Conservation (phyloP, 2,888 invertebrate species). For the Horisme vitalbata region DNA sequence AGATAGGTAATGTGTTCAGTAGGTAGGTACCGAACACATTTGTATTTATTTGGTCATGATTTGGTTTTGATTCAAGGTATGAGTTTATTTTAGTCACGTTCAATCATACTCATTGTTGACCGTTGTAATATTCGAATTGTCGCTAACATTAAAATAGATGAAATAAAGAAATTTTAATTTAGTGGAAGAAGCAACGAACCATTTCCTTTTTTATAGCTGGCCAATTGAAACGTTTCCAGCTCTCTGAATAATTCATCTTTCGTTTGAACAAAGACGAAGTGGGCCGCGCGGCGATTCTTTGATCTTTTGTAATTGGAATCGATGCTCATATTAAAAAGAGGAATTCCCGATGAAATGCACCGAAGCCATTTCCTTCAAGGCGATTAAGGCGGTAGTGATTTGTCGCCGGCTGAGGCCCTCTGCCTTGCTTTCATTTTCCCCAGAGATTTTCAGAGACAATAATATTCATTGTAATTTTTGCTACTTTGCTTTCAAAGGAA, state of each 20-base stretch:
- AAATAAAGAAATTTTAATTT: conserved; percentile 79
- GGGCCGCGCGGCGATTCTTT: conserved; percentile 83
- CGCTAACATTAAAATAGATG: conserved; percentile 60
- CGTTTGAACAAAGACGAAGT: conserved; percentile 83
- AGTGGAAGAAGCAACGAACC: conserved; percentile 81
- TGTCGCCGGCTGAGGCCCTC: conserved; percentile 45
- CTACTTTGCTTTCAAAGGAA: conserved; percentile 4
- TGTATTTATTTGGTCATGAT: no score
- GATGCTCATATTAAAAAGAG: conserved; percentile 83
- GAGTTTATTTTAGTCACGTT: neutral
- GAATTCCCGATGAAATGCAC: conserved; percentile 79
- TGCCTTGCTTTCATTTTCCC: conserved; percentile 34
- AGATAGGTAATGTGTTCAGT: no score
- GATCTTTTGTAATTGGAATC: conserved; percentile 84
- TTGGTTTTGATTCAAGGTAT: neutral
- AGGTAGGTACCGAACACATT: no score
- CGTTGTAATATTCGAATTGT: conserved; percentile 29
- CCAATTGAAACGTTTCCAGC: conserved; percentile 83
- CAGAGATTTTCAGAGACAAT: conserved; percentile 29
- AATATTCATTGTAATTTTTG: conserved; percentile 22
- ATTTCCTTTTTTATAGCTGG: conserved; percentile 81
- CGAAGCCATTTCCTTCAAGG: conserved; percentile 75
- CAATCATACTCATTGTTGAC: neutral
- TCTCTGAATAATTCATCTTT: conserved; percentile 83
- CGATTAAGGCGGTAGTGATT: conserved; percentile 72